Evolutionary conservation across 2,888 invertebrate genomes (phyloP).

Genomic region (Morpho helenor): DNA sequence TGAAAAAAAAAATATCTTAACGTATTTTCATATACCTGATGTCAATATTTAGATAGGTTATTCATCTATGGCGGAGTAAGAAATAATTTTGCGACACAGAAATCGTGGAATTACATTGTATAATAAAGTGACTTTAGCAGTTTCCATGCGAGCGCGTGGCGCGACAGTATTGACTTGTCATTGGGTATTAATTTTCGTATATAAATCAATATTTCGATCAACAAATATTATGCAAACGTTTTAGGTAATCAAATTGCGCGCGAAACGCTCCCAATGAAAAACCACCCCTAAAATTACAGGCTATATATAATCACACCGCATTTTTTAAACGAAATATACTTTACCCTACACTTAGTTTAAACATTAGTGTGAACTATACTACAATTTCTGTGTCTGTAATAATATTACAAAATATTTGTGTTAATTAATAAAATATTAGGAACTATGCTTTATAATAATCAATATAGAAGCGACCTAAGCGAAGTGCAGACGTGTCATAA

Average conservation of each 20-base stretch:
- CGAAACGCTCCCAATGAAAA: neutral
- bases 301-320: too few relatives aligned
- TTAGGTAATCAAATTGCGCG: neutral
- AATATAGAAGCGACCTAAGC: constrained; percentile 59
- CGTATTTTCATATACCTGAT: too few relatives aligned
- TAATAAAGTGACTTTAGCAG: neutral
- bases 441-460: constrained; percentile 47
- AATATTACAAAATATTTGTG: constrained; percentile 20
- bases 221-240: too few relatives aligned
- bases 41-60: neutral
- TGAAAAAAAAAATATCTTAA: too few relatives aligned
- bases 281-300: constrained; percentile 1
- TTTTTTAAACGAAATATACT: neutral
- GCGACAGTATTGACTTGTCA: neutral
- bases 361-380: constrained; percentile 12
- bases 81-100: constrained; percentile 24
- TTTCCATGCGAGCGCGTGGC: neutral
- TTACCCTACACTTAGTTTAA: constrained; percentile 2
- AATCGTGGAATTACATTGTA: constrained; percentile 14
- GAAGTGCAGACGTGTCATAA: constrained; percentile 37
- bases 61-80: constrained; percentile 12
- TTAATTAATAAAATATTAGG: constrained; percentile 45
- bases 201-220: neutral
- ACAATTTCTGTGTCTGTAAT: constrained; percentile 25
- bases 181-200: neutral